Base-by-base conservation (phyloP, 2,113 vertebrate species). In the Recurvirostra avosetta region DNA sequence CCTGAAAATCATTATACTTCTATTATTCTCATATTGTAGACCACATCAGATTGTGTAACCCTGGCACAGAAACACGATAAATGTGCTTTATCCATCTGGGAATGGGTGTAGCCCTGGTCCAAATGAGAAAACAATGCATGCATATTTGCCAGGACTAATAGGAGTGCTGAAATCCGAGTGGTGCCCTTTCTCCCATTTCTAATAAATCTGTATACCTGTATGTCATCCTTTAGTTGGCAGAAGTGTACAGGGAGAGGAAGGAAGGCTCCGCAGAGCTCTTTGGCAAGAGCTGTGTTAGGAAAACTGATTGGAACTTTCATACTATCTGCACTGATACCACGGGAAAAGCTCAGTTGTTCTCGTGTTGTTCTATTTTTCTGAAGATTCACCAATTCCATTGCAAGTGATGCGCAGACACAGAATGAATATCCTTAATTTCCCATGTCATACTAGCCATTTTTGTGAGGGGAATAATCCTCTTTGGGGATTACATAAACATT, bases 361-460 rank as follows among this genome's bases (percentile, higher is more conserved):
- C 2, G 2, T 61, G 79, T 94, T 94, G 70, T 73, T 94, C 80
- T 78, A 12, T 87, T 94, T 97, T 96, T 87, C 83, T 90, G 38
- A 87, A 81, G 91, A 58, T 87, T 84, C 73, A 17, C 88, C 83
- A 91, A 61, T 91, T 86, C 79, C 41, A 50, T 91, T 96, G 56
- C 61, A 81, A 96, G 61, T 65, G 88, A 85, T 92, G 53, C 79
- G 82, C 80, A 78, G 92, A 76, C 92, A 89, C 45, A 82, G 47
- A 94, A 94, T 85, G 45, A 97, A 91, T 94, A 94, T 85, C 81
- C 76, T 97, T 96, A 95, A 96, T 97, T 97, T 96, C 91, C 92
- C 61, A 61, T 94, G 76, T 94, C 77, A 26, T 95, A 68, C 56
- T 91, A 94, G 76, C 72, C 83, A 62, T 89, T 94, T 92, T 84